Conservation (phyloP, 2,113 vertebrate species). For the Ciconia stormi region DNA sequence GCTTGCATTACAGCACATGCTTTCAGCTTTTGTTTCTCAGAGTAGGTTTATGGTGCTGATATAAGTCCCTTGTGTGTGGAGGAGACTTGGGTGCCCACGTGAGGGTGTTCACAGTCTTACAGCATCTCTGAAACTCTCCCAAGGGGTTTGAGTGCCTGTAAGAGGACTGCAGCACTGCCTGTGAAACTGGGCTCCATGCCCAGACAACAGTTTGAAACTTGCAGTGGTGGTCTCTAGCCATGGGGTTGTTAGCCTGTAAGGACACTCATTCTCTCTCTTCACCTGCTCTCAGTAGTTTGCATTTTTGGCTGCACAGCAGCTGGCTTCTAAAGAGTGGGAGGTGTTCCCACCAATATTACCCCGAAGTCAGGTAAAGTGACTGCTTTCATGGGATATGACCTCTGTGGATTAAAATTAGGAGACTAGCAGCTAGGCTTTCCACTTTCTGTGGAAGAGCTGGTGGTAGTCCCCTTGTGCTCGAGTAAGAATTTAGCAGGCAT, state of each 20-base stretch:
- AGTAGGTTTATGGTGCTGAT: background rate
- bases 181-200: background rate
- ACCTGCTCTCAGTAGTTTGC: background rate
- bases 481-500: background rate
- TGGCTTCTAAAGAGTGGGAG: background rate
- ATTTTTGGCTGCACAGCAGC: background rate
- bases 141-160: background rate
- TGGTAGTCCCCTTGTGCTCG: background rate
- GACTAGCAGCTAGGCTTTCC: background rate
- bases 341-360: background rate
- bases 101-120: background rate
- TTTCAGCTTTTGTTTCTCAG: background rate
- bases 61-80: background rate
- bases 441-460: accelerated
- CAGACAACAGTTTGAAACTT: background rate
- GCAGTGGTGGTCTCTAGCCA: background rate
- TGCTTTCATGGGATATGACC: background rate
- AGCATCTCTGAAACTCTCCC: background rate
- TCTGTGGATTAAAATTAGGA: background rate
- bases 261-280: background rate
- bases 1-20: background rate
- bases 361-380: background rate
- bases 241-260: background rate
- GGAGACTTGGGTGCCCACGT: background rate
- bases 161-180: background rate